These are phyloP conservation scores for Aphelenchoides avenae DNA, from an alignment of 1,140 invertebrate genomes.

Conservation along the genomic window DNA sequence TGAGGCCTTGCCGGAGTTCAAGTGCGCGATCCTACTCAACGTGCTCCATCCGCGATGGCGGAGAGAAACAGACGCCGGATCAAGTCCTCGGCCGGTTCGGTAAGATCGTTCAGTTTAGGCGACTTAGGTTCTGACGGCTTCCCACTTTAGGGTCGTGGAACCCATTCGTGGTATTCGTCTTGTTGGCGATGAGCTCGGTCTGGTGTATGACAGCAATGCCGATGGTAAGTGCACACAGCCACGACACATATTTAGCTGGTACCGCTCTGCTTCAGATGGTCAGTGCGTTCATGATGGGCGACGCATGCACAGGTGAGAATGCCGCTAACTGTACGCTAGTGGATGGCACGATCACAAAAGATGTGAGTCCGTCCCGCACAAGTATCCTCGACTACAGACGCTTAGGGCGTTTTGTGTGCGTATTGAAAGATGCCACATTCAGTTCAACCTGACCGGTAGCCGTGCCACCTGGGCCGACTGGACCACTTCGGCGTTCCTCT, in stretches of 20 bases:
- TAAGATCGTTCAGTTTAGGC: too few species aligned
- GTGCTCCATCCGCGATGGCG: too few species aligned
- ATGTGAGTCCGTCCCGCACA: slow-evolving; percentile 11
- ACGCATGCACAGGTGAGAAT: slow-evolving; percentile 19
- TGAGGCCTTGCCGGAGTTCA: too few species aligned
- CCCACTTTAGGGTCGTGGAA: slow-evolving; percentile 16
- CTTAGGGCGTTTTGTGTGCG: slow-evolving; percentile 3
- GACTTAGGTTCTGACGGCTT: neutral
- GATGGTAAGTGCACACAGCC: slow-evolving; percentile 9
- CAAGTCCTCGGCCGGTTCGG: too few species aligned
- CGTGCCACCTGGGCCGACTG: slow-evolving; percentile 11
- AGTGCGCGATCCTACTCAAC: too few species aligned
- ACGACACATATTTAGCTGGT: neutral
- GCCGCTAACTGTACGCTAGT: neutral
- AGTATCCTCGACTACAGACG: neutral
- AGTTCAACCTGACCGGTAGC: slow-evolving; percentile 17
- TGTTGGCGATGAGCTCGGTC: slow-evolving; percentile 22
- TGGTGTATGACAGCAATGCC: slow-evolving; percentile 20
- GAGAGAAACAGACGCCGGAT: too few species aligned
- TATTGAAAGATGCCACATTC: slow-evolving; percentile 21
- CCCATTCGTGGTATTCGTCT: slow-evolving; percentile 22
- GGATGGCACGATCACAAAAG: slow-evolving; percentile 15
- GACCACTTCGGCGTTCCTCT: slow-evolving; percentile 23
- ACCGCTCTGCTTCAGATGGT: slow-evolving; percentile 15
- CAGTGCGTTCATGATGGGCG: slow-evolving; percentile 21